phyloP scores from a whole-genome alignment of 1,140 invertebrate genomes.

The Atta cephalotes region DNA sequence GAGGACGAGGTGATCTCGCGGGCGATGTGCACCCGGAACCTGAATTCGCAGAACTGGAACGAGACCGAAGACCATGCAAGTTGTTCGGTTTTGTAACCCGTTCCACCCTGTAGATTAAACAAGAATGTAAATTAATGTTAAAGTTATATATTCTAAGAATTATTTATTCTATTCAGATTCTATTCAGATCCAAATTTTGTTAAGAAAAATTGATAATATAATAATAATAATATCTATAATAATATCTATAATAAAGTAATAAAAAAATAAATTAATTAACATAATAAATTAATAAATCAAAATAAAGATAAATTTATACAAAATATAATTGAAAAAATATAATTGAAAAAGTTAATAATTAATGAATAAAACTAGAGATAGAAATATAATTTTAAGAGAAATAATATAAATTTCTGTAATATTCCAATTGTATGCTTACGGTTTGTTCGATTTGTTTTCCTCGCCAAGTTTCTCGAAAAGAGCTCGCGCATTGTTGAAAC shows the following conservation, averaged over 20 bases:
- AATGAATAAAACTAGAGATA: too few species aligned
- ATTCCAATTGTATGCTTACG: constrained; percentile 75
- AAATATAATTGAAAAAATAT: constrained; percentile 2
- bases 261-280: too few species aligned
- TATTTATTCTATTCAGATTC: neutral
- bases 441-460: constrained; percentile 88
- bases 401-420: constrained; percentile 11
- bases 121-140: neutral
- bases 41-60: constrained; percentile 88
- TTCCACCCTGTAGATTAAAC: constrained; percentile 75
- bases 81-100: constrained; percentile 81
- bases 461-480: constrained; percentile 97
- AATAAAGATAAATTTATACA: constrained; percentile 2
- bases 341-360: neutral
- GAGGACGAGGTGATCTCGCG: constrained; percentile 82
- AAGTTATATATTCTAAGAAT: constrained; percentile 3
- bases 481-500: constrained; percentile 96
- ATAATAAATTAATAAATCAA: neutral
- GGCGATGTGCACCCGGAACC: constrained; percentile 87
- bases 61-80: constrained; percentile 85
- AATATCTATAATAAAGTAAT: neutral
- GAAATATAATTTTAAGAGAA: constrained; percentile 12
- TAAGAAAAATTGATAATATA: too few species aligned
- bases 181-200: too few species aligned
- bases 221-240: too few species aligned